Base-by-base conservation (phyloP, 92 coral and sea anemone genomes). In the Epizoanthus ramosus region DNA sequence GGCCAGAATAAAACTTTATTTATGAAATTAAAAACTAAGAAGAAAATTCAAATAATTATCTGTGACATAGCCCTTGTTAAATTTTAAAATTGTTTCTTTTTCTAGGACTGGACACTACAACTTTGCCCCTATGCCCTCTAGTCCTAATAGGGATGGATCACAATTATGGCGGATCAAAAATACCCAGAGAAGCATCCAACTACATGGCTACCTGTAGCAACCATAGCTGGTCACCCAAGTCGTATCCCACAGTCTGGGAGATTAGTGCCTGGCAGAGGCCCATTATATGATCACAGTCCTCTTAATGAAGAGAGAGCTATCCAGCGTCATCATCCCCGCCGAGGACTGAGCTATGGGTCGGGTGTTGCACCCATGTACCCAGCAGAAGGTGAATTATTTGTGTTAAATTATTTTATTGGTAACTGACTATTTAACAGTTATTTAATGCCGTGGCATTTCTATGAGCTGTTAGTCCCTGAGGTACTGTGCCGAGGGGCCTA, bases 71-170 rank as follows among this genome's bases (percentile, higher is more conserved):
- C 31, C 31, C 31, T 28, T 28, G 31, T 28, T 28, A 28, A 28
- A 28, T 1, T 37, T n/a, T n/a, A n/a, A n/a, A 37, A 50, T 50
- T 50, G 54, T 19, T 57, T 19, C 16, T 13, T 22, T 8, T 22
- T 57, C n/a, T 37, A 75, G 80, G 80, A 18, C 28, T 33, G 63
- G 57, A 60, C 52, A 21, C 28, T 37, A 77, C 47, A 33, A 22
- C 43, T 77, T 60, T 77, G 71, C 82, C 54, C 82, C 16, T 35
- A 61, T 77, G 82, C 82, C 15, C 31, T 21, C 58, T 60, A 5
- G 57, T 70, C 82, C 57, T 60, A 61, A 77, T 57, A 77, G 82
- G 82, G 82, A 77, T 77, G 82, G 82, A 77, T 61, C 82, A 77
- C 82, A 45, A 77, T 77, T 77, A 77, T 77, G 82, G 71, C 82